Evolutionary conservation across 1,140 invertebrate species (phyloP).

Genomic region (Brachionus paranguensis): DNA sequence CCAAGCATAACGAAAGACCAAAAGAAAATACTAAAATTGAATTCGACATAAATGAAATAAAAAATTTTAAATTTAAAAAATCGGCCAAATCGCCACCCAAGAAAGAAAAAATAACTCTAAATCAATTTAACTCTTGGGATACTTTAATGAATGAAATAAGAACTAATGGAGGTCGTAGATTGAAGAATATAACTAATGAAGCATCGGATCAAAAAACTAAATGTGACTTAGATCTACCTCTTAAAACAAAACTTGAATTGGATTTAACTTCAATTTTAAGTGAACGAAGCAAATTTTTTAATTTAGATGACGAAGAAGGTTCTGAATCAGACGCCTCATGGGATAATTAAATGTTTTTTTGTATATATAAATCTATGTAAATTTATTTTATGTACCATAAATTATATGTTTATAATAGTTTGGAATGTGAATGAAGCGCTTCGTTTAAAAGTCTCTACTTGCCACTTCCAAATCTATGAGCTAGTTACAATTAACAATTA

Average conservation of each 20-base stretch:
- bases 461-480: neutral
- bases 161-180: slow-evolving; percentile 1
- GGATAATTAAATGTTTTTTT: neutral
- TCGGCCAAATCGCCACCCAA: neutral
- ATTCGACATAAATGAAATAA: slow-evolving; percentile 32
- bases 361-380: neutral
- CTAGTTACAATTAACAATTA: neutral
- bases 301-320: slow-evolving; percentile 33
- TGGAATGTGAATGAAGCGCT: neutral
- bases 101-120: neutral
- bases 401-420: neutral
- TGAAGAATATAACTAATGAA: slow-evolving; percentile 1
- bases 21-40: slow-evolving; percentile 23
- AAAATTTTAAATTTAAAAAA: slow-evolving; percentile 37
- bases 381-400: neutral
- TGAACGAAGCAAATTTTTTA: slow-evolving; percentile 39
- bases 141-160: slow-evolving; percentile 36
- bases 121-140: slow-evolving; percentile 30
- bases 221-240: slow-evolving; percentile 13
- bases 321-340: slow-evolving; percentile 2
- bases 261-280: slow-evolving; percentile 33
- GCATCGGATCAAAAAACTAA: neutral
- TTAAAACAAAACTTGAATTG: slow-evolving; percentile 29
- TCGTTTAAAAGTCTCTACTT: neutral
- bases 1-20: neutral